Evolutionary conservation across 2,888 invertebrate genomes (phyloP).

Genomic region (Megamerina dolium): DNA sequence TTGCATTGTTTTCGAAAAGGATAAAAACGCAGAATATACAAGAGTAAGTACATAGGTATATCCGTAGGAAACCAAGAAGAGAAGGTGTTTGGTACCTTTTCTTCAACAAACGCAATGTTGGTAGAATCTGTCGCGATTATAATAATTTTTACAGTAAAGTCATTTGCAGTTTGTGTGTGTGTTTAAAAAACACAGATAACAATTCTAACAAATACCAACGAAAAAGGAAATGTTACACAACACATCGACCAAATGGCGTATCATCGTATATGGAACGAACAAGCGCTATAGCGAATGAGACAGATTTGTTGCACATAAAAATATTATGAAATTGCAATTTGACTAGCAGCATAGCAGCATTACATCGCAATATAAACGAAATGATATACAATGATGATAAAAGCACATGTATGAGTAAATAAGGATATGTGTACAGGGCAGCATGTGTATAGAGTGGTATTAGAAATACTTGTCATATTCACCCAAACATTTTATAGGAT

Average conservation of each 20-base stretch:
- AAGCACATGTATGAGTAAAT: constrained; percentile 2
- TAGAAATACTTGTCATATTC: too few species aligned
- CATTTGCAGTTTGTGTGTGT: not conserved
- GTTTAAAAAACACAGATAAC: not conserved
- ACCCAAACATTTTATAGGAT: too few species aligned
- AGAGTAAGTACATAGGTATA: too few species aligned
- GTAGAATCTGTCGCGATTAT: constrained; percentile 12
- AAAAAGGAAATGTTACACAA: not conserved
- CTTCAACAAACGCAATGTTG: too few species aligned
- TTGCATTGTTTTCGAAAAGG: too few species aligned
- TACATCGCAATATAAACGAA: not conserved
- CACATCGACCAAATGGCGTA: not conserved
- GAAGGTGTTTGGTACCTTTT: too few species aligned
- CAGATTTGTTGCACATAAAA: constrained; percentile 11
- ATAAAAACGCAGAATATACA: too few species aligned
- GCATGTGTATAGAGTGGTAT: too few species aligned
- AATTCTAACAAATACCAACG: too few species aligned
- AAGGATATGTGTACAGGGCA: too few species aligned
- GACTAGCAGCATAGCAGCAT: constrained; percentile 8
- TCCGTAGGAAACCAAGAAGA: too few species aligned
- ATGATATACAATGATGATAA: not conserved
- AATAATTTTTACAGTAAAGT: not conserved
- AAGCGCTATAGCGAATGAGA: too few species aligned
- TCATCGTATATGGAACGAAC: not conserved
- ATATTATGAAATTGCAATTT: constrained; percentile 17